Percentiles rank a stretch among this genome's conserved stretches.
Conservation (phyloP, 2,797 vertebrate genomes). For the Gambusia yucatana region DNA sequence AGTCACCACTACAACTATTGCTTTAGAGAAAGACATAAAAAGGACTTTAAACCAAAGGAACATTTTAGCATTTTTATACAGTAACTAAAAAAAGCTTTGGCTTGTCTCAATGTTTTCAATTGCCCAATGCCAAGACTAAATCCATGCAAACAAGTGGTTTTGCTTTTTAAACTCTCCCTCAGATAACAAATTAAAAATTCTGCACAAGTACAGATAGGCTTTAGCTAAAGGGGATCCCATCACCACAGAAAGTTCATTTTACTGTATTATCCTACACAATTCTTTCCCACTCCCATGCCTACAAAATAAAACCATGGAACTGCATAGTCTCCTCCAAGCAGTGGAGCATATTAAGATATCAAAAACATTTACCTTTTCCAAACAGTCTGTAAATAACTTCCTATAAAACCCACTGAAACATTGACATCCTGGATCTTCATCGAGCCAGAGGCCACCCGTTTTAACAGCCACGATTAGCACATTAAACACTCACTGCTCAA, state of each 20-base stretch:
- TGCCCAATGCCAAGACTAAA: background rate
- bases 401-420: conserved; percentile 49
- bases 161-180: conserved; percentile 42
- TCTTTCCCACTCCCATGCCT: conserved; percentile 70
- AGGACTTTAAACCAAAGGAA: background rate
- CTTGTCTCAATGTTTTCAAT: background rate
- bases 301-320: conserved; percentile 75
- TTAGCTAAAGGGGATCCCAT: conserved; percentile 76
- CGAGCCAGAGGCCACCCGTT: conserved; percentile 42
- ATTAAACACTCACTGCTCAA: conserved; percentile 82
- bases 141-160: conserved; percentile 16
- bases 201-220: conserved; percentile 59
- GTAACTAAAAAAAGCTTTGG: background rate
- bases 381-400: conserved; percentile 62
- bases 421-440: conserved; percentile 39
- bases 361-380: conserved; percentile 58
- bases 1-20: too few species aligned
- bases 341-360: conserved; percentile 73
- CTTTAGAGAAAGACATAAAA: background rate
- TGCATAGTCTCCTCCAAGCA: conserved; percentile 40
- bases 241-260: conserved; percentile 66
- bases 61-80: background rate
- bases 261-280: conserved; percentile 79
- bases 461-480: conserved; percentile 85
- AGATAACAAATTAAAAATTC: conserved; percentile 57